Evolutionary conservation across 2,113 vertebrate genomes (phyloP).

Genomic region (Tachycineta bicolor): DNA sequence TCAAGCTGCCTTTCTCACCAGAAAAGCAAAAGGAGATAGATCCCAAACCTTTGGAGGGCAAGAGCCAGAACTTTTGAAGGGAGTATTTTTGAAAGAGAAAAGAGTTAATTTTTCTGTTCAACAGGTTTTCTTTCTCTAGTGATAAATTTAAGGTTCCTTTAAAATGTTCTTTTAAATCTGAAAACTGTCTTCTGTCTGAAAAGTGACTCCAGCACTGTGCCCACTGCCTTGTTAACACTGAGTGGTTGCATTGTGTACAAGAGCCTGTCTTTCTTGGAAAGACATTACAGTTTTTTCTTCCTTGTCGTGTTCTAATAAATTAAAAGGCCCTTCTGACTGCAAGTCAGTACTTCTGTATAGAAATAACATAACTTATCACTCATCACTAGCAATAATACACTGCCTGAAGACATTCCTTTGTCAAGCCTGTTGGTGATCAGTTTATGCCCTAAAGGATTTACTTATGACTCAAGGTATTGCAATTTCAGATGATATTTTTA

Average conservation of each 20-base stretch:
- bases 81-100: background rate
- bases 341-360: constrained; percentile 41
- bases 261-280: background rate
- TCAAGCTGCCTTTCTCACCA: background rate
- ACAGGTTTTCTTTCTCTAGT: background rate
- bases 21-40: background rate
- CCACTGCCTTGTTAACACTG: background rate
- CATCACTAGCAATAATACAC: constrained; percentile 47
- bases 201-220: background rate
- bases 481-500: constrained; percentile 27
- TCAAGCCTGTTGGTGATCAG: constrained; percentile 52
- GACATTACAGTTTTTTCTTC: background rate
- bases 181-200: background rate
- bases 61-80: background rate
- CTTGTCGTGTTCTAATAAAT: constrained; percentile 14
- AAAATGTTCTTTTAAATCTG: background rate
- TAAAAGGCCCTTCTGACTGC: constrained; percentile 24
- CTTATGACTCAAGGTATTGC: constrained; percentile 12
- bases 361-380: constrained; percentile 52
- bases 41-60: background rate
- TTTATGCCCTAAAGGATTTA: constrained; percentile 48
- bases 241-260: background rate
- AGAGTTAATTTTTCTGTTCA: background rate
- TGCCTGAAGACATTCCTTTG: constrained; percentile 52
- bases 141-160: background rate